A percentile compares a stretch with the other conserved stretches of the same genome.
These are phyloP conservation scores for Choristoneura fumiferana DNA, from an alignment of 1,140 invertebrate species.

Conservation along the genomic window DNA sequence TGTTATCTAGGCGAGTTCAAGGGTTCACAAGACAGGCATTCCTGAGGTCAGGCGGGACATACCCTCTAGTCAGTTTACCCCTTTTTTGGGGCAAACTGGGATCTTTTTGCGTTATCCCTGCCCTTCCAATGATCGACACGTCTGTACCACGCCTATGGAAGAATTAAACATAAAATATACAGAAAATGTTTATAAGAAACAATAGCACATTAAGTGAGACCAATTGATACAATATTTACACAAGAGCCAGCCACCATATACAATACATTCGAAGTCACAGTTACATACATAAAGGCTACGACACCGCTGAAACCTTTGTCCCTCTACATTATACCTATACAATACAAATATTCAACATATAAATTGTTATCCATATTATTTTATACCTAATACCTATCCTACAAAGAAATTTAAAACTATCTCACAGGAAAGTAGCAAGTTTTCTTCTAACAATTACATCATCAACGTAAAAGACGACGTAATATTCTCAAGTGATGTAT, in stretches of 20 bases:
- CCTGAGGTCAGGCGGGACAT: slow-evolving; percentile 64
- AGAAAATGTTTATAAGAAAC: slow-evolving; percentile 3
- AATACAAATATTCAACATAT: too few relatives aligned
- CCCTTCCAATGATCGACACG: slow-evolving; percentile 69
- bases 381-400: too few relatives aligned
- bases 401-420: too few relatives aligned
- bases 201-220: neutral
- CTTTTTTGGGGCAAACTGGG: slow-evolving; percentile 69
- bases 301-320: neutral
- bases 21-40: slow-evolving; percentile 58
- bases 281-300: too few relatives aligned
- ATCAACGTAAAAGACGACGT: too few relatives aligned
- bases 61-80: slow-evolving; percentile 75
- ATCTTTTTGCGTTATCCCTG: slow-evolving; percentile 73
- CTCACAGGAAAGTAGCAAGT: too few relatives aligned
- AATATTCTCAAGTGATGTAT: too few relatives aligned
- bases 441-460: too few relatives aligned
- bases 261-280: neutral
- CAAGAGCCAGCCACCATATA: neutral
- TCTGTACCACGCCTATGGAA: slow-evolving; percentile 75
- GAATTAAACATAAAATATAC: slow-evolving; percentile 28
- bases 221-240: slow-evolving; percentile 14
- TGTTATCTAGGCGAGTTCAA: slow-evolving; percentile 42
- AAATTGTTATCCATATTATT: too few relatives aligned
- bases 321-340: neutral